These are phyloP conservation scores for Aspidiotus destructor DNA, from an alignment of 2,888 invertebrate genomes.

Conservation along the genomic window DNA sequence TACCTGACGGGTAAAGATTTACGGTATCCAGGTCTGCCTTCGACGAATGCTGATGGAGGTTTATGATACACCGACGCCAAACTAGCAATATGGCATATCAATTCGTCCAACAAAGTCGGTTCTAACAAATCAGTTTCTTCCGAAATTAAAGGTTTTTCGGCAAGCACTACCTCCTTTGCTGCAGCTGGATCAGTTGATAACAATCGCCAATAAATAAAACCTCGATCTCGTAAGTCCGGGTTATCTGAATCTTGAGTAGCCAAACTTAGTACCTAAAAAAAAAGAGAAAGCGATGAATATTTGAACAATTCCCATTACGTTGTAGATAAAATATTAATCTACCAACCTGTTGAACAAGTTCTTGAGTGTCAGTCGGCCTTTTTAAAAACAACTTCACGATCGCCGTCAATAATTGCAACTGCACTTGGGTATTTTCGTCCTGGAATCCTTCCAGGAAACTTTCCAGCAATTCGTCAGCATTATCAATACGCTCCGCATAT, in stretches of 20 bases:
- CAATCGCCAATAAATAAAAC: slow-evolving; percentile 98
- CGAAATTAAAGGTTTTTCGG: slow-evolving; percentile 97
- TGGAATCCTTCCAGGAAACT: slow-evolving; percentile 97
- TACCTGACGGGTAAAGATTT: slow-evolving; percentile 61
- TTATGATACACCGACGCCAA: slow-evolving; percentile 98
- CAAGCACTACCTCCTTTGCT: slow-evolving; percentile 96
- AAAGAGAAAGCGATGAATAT: neutral
- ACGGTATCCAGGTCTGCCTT: slow-evolving; percentile 64
- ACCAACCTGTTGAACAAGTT: slow-evolving; percentile 81
- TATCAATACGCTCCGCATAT: slow-evolving; percentile 98
- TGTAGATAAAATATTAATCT: neutral
- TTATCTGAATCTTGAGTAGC: slow-evolving; percentile 93
- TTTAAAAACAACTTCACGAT: slow-evolving; percentile 98
- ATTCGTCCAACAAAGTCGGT: slow-evolving; percentile 91
- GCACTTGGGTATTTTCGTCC: slow-evolving; percentile 93
- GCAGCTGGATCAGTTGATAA: slow-evolving; percentile 98
- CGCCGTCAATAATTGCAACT: slow-evolving; percentile 91
- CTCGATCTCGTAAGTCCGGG: slow-evolving; percentile 94
- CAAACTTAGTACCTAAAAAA: slow-evolving; percentile 58
- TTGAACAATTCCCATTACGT: neutral
- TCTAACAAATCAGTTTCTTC: slow-evolving; percentile 98
- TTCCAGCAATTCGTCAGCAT: slow-evolving; percentile 95
- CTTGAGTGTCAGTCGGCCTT: slow-evolving; percentile 95
- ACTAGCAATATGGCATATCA: slow-evolving; percentile 97
- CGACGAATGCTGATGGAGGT: slow-evolving; percentile 96